phyloP scores from a whole-genome alignment of 2,113 vertebrate genomes.

The Nanger granti region DNA sequence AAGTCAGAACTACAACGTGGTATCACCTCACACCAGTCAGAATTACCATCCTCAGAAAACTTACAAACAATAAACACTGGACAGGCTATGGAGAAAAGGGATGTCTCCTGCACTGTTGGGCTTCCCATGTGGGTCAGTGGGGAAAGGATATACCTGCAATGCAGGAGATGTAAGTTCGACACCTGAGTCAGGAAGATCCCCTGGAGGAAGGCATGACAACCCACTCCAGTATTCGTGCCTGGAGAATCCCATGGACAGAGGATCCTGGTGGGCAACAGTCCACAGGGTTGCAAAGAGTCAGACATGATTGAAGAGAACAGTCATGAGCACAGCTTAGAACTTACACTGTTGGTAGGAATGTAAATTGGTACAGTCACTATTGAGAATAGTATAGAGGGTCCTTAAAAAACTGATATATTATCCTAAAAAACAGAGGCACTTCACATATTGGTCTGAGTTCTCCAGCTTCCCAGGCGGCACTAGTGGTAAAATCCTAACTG shows the following conservation, averaged over 20 bases:
- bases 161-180: background rate
- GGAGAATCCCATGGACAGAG: background rate
- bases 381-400: background rate
- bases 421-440: background rate
- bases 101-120: background rate
- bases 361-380: background rate
- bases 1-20: background rate
- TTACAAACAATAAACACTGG: background rate
- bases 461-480: background rate
- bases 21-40: background rate
- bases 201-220: background rate
- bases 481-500: background rate
- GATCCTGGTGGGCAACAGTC: background rate
- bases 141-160: background rate
- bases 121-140: background rate
- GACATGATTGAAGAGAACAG: background rate
- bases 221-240: background rate
- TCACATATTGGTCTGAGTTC: background rate
- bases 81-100: background rate
- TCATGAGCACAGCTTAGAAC: background rate
- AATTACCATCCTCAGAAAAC: background rate
- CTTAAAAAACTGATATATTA: background rate
- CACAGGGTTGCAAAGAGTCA: background rate
- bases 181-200: background rate
- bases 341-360: background rate